phyloP scores from a whole-genome alignment of 1,140 invertebrate species.

The Solenopsis fugax region DNA sequence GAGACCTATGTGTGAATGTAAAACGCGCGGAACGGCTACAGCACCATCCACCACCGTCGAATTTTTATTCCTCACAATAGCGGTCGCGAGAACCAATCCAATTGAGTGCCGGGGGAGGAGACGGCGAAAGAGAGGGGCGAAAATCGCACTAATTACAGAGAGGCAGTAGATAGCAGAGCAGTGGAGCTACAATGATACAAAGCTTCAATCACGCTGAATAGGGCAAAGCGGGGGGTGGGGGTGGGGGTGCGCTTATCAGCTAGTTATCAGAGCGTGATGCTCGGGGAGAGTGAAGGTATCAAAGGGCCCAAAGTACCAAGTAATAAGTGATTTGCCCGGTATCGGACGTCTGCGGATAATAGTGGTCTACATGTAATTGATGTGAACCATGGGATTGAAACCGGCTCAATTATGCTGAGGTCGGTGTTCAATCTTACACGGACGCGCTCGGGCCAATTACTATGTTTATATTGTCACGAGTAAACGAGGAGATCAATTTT shows the following conservation, averaged over 20 bases:
- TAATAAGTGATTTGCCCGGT: conserved; percentile 24
- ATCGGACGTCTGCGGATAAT: conserved; percentile 8
- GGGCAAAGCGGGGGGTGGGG: conserved; percentile 12
- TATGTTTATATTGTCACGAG: not conserved
- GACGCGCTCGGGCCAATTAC: not conserved
- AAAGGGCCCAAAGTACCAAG: conserved; percentile 30
- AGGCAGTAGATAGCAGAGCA: conserved; percentile 21
- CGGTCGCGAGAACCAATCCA: conserved; percentile 1
- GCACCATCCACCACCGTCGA: conserved; percentile 12
- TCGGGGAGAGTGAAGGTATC: conserved; percentile 8
- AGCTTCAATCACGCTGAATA: conserved; percentile 49
- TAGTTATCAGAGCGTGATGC: conserved; percentile 41
- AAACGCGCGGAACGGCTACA: not conserved
- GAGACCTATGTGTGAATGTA: not conserved
- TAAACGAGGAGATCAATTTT: not conserved
- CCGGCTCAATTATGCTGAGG: not conserved
- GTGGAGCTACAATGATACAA: conserved; percentile 31
- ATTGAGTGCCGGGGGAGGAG: conserved; percentile 20
- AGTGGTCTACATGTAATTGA: conserved; percentile 10
- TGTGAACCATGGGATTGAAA: conserved; percentile 13
- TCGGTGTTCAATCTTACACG: not conserved
- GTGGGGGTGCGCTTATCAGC: conserved; percentile 24
- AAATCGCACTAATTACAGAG: conserved; percentile 52
- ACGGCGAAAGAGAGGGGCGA: not conserved
- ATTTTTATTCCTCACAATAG: conserved; percentile 24